phyloP scores from a whole-genome alignment of 2,113 vertebrate genomes.

The Austrofundulus limnaeus region DNA sequence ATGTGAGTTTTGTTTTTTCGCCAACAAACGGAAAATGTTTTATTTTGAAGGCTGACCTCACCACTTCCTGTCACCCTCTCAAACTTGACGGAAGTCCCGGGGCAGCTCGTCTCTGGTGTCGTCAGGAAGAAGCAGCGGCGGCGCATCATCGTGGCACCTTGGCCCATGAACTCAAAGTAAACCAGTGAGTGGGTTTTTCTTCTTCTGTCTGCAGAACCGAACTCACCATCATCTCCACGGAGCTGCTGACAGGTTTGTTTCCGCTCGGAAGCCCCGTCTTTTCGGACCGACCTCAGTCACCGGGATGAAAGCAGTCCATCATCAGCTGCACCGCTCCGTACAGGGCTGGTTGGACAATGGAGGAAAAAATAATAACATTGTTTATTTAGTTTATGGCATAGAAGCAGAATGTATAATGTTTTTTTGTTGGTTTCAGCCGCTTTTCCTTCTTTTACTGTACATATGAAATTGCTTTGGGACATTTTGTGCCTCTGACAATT shows the following conservation, averaged over 20 bases:
- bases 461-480: neutral
- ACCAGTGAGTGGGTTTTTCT: neutral
- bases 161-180: neutral
- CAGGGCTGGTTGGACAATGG: neutral
- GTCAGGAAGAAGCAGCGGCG: conserved; percentile 19
- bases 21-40: neutral
- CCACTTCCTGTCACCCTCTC: neutral
- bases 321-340: neutral
- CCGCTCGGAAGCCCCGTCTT: neutral
- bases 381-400: neutral
- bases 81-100: conserved; percentile 11
- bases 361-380: neutral
- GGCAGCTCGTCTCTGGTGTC: neutral
- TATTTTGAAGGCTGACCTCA: neutral
- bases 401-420: neutral
- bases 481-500: neutral
- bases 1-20: neutral
- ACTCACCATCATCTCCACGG: neutral
- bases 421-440: neutral
- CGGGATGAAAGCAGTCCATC: neutral
- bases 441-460: neutral
- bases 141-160: conserved; percentile 15
- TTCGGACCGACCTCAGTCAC: conserved; percentile 4
- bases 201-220: neutral
- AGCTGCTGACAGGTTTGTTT: conserved; percentile 35